phyloP scores from a whole-genome alignment of 2,797 vertebrate genomes.

The Caiman crocodilus region DNA sequence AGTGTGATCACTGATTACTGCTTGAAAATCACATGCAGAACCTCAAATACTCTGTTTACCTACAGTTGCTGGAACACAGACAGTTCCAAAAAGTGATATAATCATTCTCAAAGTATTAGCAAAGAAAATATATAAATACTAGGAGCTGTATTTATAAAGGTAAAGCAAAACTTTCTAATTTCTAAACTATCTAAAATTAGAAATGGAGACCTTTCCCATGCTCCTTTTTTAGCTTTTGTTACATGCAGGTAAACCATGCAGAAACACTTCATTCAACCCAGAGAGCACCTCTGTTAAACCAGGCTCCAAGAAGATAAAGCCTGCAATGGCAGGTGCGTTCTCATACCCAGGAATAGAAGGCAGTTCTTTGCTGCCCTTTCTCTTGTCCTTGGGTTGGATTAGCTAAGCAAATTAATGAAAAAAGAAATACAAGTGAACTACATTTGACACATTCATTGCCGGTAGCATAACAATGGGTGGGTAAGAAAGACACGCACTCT shows the following conservation, averaged over 20 bases:
- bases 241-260: conserved; percentile 12
- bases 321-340: background rate
- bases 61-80: no score
- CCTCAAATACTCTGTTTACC: no score
- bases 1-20: no score
- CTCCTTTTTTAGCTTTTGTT: background rate
- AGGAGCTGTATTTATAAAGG: background rate
- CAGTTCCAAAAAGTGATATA: no score
- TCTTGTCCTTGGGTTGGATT: background rate
- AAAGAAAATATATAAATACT: background rate
- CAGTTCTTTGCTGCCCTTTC: conserved; percentile 11
- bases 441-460: background rate
- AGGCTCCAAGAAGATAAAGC: background rate
- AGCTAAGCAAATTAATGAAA: background rate
- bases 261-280: background rate
- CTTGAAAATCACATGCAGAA: no score
- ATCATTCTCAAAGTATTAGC: background rate
- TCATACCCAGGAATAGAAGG: background rate
- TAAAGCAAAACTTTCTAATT: background rate
- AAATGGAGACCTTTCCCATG: background rate
- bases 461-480: no score
- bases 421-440: background rate
- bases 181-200: background rate
- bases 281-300: background rate
- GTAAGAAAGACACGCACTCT: no score